A percentile compares a stretch with the other conserved stretches of the same genome.
phyloP scores from a whole-genome alignment of 2,113 vertebrate species.

The Todiramphus saurophagus region DNA sequence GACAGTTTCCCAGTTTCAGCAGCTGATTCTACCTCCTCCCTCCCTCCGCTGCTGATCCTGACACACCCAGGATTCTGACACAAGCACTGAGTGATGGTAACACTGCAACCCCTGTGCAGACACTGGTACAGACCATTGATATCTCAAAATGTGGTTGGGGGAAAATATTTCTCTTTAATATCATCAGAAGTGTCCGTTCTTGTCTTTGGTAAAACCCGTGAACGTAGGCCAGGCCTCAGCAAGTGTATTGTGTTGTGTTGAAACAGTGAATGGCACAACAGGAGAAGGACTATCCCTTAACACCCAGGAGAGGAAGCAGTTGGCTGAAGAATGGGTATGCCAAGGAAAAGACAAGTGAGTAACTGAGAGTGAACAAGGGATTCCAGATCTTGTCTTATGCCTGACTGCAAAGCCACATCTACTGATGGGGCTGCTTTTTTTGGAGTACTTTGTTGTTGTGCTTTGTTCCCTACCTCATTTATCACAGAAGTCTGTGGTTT shows the following conservation, averaged over 20 bases:
- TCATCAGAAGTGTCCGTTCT: not conserved
- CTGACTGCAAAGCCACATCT: not conserved
- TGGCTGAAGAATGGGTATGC: slow-evolving; percentile 87
- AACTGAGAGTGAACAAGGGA: not conserved
- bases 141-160: not conserved
- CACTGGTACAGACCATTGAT: not conserved
- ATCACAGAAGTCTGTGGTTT: not conserved
- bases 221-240: not conserved
- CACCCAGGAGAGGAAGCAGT: slow-evolving; percentile 81
- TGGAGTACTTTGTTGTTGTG: not conserved
- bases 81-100: not conserved
- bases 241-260: slow-evolving; percentile 31
- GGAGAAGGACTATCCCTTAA: slow-evolving; percentile 91
- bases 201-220: not conserved
- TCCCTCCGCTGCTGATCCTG: not conserved
- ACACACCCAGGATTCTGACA: not conserved
- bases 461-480: not conserved
- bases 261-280: slow-evolving; percentile 93
- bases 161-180: not conserved
- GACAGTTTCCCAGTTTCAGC: not conserved
- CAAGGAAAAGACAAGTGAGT: slow-evolving; percentile 85
- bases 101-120: not conserved
- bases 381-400: not conserved
- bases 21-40: not conserved
- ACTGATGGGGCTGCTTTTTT: not conserved